Conservation (phyloP, 2,113 vertebrate species). For the Sigmodon hispidus region DNA sequence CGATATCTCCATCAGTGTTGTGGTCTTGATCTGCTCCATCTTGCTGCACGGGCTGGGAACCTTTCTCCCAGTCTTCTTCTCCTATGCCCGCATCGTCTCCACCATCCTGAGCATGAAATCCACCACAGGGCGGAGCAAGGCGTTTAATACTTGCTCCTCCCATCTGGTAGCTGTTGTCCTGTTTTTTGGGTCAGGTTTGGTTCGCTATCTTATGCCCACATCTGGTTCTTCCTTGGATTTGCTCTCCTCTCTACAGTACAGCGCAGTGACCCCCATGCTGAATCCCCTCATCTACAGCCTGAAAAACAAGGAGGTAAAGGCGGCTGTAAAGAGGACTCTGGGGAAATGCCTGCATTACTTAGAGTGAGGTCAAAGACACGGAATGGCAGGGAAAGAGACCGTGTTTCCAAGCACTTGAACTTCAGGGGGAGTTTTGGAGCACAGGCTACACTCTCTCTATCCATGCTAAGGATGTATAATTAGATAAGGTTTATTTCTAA, state of each 20-base stretch:
- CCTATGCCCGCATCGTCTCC: slow-evolving; percentile 65
- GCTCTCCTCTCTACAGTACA: slow-evolving; percentile 62
- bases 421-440: background rate
- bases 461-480: background rate
- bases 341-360: background rate
- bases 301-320: slow-evolving; percentile 68
- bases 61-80: slow-evolving; percentile 59
- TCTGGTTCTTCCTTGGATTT: slow-evolving; percentile 60
- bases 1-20: background rate
- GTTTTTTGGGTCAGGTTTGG: slow-evolving; percentile 72
- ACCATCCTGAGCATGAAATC: slow-evolving; percentile 70
- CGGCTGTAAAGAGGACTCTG: slow-evolving; percentile 6
- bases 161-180: slow-evolving; percentile 71
- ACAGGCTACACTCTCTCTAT: background rate
- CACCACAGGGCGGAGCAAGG: slow-evolving; percentile 57
- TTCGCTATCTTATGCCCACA: slow-evolving; percentile 73
- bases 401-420: background rate
- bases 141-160: slow-evolving; percentile 69
- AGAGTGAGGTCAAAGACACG: background rate
- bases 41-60: slow-evolving; percentile 60
- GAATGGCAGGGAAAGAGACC: background rate
- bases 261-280: slow-evolving; percentile 59
- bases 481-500: background rate
- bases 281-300: slow-evolving; percentile 75
- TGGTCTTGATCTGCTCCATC: slow-evolving; percentile 52